A percentile compares a stretch with the other conserved stretches of the same genome.
These are phyloP conservation scores for Kryptopterus vitreolus DNA, from an alignment of 2,797 vertebrate species.

Conservation along the genomic window DNA sequence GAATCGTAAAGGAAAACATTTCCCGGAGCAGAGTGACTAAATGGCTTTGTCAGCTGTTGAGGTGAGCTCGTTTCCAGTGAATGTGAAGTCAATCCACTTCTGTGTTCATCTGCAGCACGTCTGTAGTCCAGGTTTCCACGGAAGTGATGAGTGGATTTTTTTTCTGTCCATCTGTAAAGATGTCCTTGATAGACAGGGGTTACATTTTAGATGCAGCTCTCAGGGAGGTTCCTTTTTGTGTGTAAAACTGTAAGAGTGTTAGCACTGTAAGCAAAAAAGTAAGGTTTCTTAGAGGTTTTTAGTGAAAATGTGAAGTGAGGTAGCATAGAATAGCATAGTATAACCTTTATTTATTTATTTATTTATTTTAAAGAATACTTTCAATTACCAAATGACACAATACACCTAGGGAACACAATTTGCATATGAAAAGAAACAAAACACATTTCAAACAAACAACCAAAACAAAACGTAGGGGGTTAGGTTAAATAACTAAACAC, in stretches of 20 bases:
- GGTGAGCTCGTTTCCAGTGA: too few species aligned
- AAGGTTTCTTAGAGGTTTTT: too few species aligned
- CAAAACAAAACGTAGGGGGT: too few species aligned
- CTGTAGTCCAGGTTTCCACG: not conserved
- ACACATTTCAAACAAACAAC: too few species aligned
- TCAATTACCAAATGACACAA: too few species aligned
- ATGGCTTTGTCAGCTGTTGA: not conserved
- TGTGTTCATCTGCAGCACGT: not conserved
- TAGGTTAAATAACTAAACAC: too few species aligned
- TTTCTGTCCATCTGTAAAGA: not conserved
- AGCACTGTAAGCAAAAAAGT: too few species aligned
- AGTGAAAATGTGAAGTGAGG: not conserved
- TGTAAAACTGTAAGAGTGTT: too few species aligned
- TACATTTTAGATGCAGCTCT: not conserved
- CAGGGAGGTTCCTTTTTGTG: too few species aligned
- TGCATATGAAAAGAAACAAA: not conserved
- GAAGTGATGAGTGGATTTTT: not conserved
- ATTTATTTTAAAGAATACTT: too few species aligned
- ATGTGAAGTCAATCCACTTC: not conserved
- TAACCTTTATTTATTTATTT: too few species aligned
- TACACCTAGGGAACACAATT: not conserved
- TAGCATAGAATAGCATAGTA: too few species aligned
- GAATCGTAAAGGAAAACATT: not conserved
- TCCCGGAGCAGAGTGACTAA: not conserved
- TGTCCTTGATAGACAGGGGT: not conserved